Percentiles rank a stretch among this genome's conserved stretches.
Conservation (phyloP, 2,797 vertebrate genomes). For the Falco rusticolus region DNA sequence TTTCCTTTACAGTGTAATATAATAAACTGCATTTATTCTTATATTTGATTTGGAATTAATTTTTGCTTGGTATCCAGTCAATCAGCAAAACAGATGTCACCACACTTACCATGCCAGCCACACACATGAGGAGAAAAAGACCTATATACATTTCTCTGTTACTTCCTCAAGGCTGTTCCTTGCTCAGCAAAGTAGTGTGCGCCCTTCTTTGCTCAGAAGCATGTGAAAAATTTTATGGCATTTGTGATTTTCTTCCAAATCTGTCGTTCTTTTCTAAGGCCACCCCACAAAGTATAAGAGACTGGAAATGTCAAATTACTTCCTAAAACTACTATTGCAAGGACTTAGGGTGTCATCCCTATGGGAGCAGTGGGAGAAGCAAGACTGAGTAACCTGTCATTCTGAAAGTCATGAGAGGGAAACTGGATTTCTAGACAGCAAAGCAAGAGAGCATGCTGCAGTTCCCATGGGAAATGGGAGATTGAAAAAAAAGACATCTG, state of each 20-base stretch:
- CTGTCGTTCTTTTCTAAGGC: not conserved
- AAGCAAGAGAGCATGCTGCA: not conserved
- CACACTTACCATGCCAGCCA: not conserved
- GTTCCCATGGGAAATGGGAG: not conserved
- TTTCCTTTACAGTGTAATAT: too few relatives aligned
- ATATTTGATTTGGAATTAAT: too few relatives aligned
- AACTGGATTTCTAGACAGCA: not conserved
- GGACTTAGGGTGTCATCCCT: not conserved
- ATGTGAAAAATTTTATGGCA: not conserved
- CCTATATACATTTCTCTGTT: not conserved
- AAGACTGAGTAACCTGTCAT: not conserved
- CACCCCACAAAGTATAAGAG: not conserved
- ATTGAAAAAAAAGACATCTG: not conserved
- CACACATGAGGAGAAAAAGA: not conserved
- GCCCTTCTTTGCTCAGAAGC: not conserved
- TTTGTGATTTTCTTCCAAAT: not conserved
- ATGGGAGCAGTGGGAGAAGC: not conserved
- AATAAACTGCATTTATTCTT: too few relatives aligned
- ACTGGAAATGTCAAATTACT: not conserved
- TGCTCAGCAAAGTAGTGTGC: not conserved
- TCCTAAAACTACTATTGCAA: not conserved
- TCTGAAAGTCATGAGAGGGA: not conserved
- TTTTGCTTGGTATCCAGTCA: too few relatives aligned
- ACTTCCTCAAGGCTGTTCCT: not conserved
- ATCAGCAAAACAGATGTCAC: not conserved